phyloP scores from a whole-genome alignment of 2,113 vertebrate genomes.

The Connochaetes taurinus region DNA sequence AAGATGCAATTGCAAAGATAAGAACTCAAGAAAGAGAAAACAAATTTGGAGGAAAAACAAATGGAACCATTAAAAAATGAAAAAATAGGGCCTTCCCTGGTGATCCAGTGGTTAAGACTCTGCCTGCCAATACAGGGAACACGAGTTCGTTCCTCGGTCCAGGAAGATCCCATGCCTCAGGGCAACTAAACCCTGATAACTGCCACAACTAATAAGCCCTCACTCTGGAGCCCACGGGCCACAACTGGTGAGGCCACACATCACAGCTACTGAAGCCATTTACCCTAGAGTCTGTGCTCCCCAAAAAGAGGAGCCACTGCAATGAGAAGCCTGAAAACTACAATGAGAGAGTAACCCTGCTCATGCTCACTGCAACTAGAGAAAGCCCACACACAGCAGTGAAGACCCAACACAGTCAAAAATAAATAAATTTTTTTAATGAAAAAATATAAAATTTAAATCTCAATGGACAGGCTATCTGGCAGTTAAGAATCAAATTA shows the following conservation, averaged over 20 bases:
- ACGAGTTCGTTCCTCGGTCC: rapidly evolving
- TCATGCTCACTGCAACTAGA: neutral
- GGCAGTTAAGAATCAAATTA: neutral
- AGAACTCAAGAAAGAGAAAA: neutral
- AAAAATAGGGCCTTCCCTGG: neutral
- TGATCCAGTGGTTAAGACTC: neutral
- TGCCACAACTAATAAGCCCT: neutral
- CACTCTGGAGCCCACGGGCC: neutral
- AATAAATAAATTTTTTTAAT: neutral
- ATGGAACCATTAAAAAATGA: neutral
- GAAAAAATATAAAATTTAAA: neutral
- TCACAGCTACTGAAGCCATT: neutral
- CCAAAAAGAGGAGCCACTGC: neutral
- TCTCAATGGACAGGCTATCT: neutral
- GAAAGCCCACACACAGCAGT: neutral
- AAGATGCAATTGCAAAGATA: neutral
- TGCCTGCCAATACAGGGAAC: neutral
- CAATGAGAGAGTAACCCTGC: neutral
- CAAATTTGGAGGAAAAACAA: neutral
- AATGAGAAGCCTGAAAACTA: neutral
- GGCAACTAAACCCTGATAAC: neutral
- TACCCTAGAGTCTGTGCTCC: neutral
- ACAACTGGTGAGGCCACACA: neutral
- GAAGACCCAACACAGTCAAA: neutral
- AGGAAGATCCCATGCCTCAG: neutral